A percentile compares a stretch with the other conserved stretches of the same genome.
phyloP scores from a whole-genome alignment of 1,140 invertebrate species.

The Episyrphus balteatus region DNA sequence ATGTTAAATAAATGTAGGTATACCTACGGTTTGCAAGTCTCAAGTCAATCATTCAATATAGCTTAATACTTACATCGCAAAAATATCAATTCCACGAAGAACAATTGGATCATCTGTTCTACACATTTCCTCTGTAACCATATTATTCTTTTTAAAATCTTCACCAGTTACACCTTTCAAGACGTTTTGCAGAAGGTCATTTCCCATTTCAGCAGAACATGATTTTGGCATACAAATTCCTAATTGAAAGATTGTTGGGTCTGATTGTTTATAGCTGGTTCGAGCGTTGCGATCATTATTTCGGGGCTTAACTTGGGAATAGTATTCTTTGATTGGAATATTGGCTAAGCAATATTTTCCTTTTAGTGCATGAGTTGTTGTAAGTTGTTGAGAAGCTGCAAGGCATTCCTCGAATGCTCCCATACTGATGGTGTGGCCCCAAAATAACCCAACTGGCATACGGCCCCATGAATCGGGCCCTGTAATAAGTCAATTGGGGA shows the following conservation, averaged over 20 bases:
- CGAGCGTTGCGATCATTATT: conserved; percentile 7
- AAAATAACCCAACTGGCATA: conserved; percentile 26
- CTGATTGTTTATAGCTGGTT: conserved; percentile 24
- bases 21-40: too few relatives aligned
- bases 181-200: conserved; percentile 14
- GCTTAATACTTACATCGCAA: conserved; percentile 29
- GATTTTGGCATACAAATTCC: conserved; percentile 25
- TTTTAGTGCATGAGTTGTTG: conserved; percentile 12
- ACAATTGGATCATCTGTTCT: conserved; percentile 23
- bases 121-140: conserved; percentile 19
- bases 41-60: too few relatives aligned
- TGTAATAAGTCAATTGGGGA: conserved; percentile 3
- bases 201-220: conserved; percentile 14
- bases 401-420: conserved; percentile 31
- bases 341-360: conserved; percentile 27
- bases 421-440: conserved; percentile 30
- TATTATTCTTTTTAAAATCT: background rate
- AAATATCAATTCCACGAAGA: conserved; percentile 25
- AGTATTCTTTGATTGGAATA: conserved; percentile 22
- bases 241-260: conserved; percentile 24
- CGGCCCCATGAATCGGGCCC: conserved; percentile 34
- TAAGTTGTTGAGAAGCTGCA: conserved; percentile 12
- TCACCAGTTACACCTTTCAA: conserved; percentile 14
- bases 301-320: conserved; percentile 14
- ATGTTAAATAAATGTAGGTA: too few relatives aligned